Percentiles rank a stretch among this genome's conserved stretches.
These are phyloP conservation scores for Agrotis clavis DNA, from an alignment of 2,888 invertebrate species.

Conservation along the genomic window DNA sequence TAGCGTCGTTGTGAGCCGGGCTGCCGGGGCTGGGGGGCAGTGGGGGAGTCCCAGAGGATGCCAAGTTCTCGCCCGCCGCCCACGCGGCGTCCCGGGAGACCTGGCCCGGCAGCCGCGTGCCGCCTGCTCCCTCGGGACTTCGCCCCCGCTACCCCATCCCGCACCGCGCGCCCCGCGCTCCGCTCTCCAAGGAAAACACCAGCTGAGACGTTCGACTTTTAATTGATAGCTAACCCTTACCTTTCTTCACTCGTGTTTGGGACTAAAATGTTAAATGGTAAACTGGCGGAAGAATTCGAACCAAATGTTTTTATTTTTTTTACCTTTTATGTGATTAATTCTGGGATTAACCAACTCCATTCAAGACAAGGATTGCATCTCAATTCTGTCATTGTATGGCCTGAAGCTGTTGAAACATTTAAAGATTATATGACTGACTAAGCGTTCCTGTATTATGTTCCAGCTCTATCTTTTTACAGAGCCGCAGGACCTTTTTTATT, in stretches of 20 bases:
- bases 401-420: background rate
- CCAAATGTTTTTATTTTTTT: background rate
- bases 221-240: conserved; percentile 80
- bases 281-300: conserved; percentile 2
- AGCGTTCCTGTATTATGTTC: too few species aligned
- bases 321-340: background rate
- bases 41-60: conserved; percentile 85
- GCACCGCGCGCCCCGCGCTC: conserved; percentile 60
- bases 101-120: conserved; percentile 86
- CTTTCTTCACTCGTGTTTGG: conserved; percentile 35
- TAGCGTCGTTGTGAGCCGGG: conserved; percentile 74
- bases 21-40: conserved; percentile 76
- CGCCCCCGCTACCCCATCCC: conserved; percentile 69
- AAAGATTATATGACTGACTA: background rate
- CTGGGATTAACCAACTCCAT: background rate
- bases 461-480: too few species aligned
- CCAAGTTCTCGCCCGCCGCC: conserved; percentile 88
- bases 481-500: background rate
- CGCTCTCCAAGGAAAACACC: conserved; percentile 84
- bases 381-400: background rate
- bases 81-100: conserved; percentile 85
- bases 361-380: background rate
- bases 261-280: conserved; percentile 30
- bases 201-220: conserved; percentile 86
- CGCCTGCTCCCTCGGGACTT: conserved; percentile 87